phyloP scores from a whole-genome alignment of 2,113 vertebrate genomes.

The Chaetops frenatus region DNA sequence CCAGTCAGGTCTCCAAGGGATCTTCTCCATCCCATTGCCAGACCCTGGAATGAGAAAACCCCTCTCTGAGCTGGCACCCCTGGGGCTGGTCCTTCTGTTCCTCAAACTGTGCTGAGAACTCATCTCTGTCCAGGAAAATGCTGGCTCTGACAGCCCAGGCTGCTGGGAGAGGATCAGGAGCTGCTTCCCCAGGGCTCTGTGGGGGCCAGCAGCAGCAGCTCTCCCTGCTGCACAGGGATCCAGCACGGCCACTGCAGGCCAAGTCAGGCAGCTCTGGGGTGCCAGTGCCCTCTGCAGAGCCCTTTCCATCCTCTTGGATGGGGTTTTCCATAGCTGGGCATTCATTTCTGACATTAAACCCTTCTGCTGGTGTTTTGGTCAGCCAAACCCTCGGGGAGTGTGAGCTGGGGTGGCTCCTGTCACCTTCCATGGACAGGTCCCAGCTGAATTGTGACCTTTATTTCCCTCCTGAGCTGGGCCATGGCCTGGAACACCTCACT shows the following conservation, averaged over 20 bases:
- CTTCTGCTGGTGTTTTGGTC: not conserved
- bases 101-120: not conserved
- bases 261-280: not conserved
- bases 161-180: not conserved
- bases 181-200: not conserved
- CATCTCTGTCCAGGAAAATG: not conserved
- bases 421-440: not conserved
- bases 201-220: not conserved
- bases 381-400: not conserved
- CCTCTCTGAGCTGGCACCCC: not conserved
- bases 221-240: not conserved
- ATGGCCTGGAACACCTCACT: not conserved
- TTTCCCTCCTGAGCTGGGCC: not conserved
- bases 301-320: not conserved
- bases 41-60: not conserved
- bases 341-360: not conserved
- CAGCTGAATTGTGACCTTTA: not conserved
- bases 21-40: not conserved
- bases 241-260: not conserved
- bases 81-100: rapidly evolving
- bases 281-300: not conserved
- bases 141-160: not conserved
- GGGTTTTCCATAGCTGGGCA: not conserved
- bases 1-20: not conserved
- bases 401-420: not conserved